Evolutionary conservation across 2,113 vertebrate species (phyloP).

Genomic region (Tragelaphus imberbis): DNA sequence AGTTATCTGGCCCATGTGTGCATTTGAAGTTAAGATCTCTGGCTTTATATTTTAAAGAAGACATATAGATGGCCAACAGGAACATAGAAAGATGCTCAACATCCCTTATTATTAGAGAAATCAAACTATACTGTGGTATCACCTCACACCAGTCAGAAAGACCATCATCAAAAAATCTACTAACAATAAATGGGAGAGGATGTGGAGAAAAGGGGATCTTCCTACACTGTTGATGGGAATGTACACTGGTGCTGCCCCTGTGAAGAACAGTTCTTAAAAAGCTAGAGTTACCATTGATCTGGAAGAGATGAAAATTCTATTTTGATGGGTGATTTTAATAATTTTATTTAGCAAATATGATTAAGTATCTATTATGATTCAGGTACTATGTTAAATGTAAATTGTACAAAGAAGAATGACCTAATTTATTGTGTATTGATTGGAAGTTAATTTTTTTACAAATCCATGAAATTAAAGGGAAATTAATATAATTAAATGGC

Average conservation of each 20-base stretch:
- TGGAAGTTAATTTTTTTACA: neutral
- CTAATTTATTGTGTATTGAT: neutral
- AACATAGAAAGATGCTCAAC: neutral
- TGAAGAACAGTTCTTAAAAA: neutral
- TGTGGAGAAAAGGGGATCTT: neutral
- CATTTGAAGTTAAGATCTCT: neutral
- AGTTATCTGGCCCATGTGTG: neutral
- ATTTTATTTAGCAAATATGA: neutral
- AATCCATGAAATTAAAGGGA: neutral
- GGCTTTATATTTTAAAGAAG: neutral
- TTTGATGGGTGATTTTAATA: neutral
- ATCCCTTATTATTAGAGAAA: neutral
- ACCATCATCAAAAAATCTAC: neutral
- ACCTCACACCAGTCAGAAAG: neutral
- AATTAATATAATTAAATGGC: neutral
- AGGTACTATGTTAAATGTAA: neutral
- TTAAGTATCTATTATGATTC: neutral
- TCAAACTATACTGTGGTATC: neutral
- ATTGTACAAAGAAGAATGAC: neutral
- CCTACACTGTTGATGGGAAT: neutral
- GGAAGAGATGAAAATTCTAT: neutral
- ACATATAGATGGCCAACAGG: neutral
- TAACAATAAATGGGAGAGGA: neutral
- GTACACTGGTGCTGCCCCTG: neutral
- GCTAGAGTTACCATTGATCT: neutral